These are phyloP conservation scores for Scaptodrosophila latifasciaeformis DNA, from an alignment of 2,888 invertebrate genomes.

Conservation along the genomic window DNA sequence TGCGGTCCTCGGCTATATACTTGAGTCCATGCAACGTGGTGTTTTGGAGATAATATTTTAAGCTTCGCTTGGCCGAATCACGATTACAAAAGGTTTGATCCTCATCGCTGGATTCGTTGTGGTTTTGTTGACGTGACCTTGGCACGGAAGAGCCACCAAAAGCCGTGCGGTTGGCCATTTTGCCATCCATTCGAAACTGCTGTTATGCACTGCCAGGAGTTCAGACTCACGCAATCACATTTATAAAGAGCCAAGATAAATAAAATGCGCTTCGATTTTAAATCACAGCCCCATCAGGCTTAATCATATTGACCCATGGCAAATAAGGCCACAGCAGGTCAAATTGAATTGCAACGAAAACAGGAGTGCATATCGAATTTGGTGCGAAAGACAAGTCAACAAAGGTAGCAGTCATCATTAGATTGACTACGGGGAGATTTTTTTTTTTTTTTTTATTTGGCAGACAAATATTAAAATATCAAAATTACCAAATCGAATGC, in stretches of 20 bases:
- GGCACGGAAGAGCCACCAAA: conserved; percentile 31
- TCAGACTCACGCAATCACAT: conserved; percentile 7
- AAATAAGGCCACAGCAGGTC: too few species aligned
- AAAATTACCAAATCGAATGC: too few species aligned
- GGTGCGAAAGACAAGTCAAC: too few species aligned
- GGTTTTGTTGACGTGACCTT: too few species aligned
- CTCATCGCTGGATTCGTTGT: conserved; percentile 20
- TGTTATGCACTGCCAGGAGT: conserved; percentile 12
- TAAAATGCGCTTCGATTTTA: conserved; percentile 33
- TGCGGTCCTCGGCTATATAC: conserved; percentile 79
- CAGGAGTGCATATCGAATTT: too few species aligned
- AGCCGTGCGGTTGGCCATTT: not conserved
- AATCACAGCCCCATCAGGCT: conserved; percentile 43
- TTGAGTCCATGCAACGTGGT: conserved; percentile 85
- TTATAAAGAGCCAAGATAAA: conserved; percentile 5
- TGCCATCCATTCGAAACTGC: not conserved
- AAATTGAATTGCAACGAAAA: conserved; percentile 43
- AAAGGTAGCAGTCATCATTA: too few species aligned
- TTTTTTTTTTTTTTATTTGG: too few species aligned
- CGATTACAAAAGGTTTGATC: conserved; percentile 46
- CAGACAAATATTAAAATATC: too few species aligned
- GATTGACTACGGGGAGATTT: too few species aligned
- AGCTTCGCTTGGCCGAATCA: conserved; percentile 69
- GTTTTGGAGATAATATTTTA: conserved; percentile 80
- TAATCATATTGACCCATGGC: conserved; percentile 65